Evolutionary conservation across 2,797 vertebrate species (phyloP), one percentile per base, ranked within the genome.

Genomic region (Gymnoscopelus microlampas): DNA sequence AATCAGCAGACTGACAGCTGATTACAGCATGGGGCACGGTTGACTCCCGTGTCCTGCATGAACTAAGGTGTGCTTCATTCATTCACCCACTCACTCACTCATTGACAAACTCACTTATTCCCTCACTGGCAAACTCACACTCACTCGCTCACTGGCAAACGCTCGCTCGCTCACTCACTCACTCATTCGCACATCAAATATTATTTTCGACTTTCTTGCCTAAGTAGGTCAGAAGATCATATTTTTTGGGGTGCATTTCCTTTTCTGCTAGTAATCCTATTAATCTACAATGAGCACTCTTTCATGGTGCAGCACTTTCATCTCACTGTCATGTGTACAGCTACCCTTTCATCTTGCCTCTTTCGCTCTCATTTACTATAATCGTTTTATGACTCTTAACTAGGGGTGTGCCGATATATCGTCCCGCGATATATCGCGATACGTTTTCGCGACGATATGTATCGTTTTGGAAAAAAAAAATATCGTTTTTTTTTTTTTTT

Each of bases 151-250:
- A 15, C 24, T 53, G 19, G 1, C 32, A 65, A 71, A 66, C 56
- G n/a, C 58, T 59, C 15, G n/a, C 53, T 53, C 1, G 0, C 48
- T 60, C 32, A 54, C 39, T 60, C 32, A 54, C 39, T 80, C 76
- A 55, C 67, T 60, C 69, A 73, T 69, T 77, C 35, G 19, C 56
- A 64, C 50, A 32, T 32, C 59, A 57, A 68, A 64, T 47, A n/a
- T 77, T 50, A 68, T 77, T 71, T 72, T 65, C 35, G 51, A 71
- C 68, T 48, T 70, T 81, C 74, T 60, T 75, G 68, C 35, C 48
- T 72, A 86, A 85, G 72, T 87, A 83, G 87, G 85, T 87, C 85
- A 87, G 72, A 72, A 57, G 75, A 78, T 77, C 63, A 70, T 79
- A 69, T 66, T 83, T 79, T 57, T 66, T 74, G 68, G 68, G 19